phyloP scores from a whole-genome alignment of 2,113 vertebrate genomes.

The Sterna hirundo region DNA sequence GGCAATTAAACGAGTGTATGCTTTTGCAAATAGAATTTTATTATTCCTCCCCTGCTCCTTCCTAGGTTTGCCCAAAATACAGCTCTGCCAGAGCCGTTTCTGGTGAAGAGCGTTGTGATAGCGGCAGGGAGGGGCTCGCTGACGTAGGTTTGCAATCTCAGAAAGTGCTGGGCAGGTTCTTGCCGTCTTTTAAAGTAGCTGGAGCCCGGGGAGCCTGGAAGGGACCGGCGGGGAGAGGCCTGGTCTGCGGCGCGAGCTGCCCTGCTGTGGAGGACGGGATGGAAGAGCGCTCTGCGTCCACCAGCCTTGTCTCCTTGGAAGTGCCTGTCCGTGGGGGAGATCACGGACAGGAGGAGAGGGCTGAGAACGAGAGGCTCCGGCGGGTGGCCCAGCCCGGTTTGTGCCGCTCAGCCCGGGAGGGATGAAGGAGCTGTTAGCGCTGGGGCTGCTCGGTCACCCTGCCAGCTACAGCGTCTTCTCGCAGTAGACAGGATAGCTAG shows the following conservation, averaged over 20 bases:
- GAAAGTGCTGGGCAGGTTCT: neutral
- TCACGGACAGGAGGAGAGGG: neutral
- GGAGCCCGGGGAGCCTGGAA: neutral
- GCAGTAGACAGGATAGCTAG: neutral
- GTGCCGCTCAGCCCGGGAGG: neutral
- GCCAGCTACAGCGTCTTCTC: neutral
- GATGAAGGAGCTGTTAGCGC: neutral
- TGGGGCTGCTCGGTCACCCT: neutral
- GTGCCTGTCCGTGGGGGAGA: neutral
- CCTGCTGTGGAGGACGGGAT: neutral
- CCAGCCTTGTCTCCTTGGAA: neutral
- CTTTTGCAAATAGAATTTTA: neutral
- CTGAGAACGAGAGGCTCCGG: no score
- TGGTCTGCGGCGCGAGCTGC: no score
- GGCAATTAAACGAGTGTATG: neutral
- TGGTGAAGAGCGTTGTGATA: neutral
- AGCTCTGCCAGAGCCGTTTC: neutral
- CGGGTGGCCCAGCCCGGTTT: neutral
- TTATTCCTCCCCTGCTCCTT: rapidly evolving
- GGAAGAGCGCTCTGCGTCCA: neutral
- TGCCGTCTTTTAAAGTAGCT: neutral
- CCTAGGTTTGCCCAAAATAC: neutral
- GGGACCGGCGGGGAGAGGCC: neutral
- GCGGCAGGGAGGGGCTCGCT: neutral
- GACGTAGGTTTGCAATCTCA: neutral